A percentile compares a stretch with the other conserved stretches of the same genome.
Conservation (phyloP, 2,797 vertebrate species). For the Urocyon cinereoargenteus region DNA sequence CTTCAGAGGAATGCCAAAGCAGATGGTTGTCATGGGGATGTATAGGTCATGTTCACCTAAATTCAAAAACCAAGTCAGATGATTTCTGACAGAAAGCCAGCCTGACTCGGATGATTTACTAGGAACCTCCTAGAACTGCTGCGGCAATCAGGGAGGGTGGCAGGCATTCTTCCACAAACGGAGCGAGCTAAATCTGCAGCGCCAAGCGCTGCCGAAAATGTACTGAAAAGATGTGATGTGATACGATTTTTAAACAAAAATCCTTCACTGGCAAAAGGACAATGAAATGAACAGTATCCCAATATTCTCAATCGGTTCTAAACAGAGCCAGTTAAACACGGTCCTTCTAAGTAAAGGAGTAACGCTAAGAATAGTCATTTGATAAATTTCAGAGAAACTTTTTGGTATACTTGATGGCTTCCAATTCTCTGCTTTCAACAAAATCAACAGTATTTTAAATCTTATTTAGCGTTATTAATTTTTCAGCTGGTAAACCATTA, state of each 20-base stretch:
- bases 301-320: not conserved
- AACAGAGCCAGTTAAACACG: not conserved
- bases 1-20: not conserved
- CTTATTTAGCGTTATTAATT: not conserved
- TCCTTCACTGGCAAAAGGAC: not conserved
- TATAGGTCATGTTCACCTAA: not conserved
- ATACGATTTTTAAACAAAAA: not conserved
- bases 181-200: not conserved
- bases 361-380: not conserved
- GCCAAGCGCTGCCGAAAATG: not conserved
- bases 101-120: not conserved
- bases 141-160: not conserved
- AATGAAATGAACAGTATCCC: not conserved
- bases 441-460: not conserved
- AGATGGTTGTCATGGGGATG: not conserved
- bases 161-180: not conserved
- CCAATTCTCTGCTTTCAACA: not conserved
- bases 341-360: conserved; percentile 1
- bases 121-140: not conserved
- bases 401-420: not conserved
- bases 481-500: not conserved
- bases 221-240: not conserved
- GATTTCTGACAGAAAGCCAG: not conserved
- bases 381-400: not conserved
- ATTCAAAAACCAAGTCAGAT: not conserved